Conservation (phyloP, 1,140 invertebrate genomes). For the Drosophila arizonae region DNA sequence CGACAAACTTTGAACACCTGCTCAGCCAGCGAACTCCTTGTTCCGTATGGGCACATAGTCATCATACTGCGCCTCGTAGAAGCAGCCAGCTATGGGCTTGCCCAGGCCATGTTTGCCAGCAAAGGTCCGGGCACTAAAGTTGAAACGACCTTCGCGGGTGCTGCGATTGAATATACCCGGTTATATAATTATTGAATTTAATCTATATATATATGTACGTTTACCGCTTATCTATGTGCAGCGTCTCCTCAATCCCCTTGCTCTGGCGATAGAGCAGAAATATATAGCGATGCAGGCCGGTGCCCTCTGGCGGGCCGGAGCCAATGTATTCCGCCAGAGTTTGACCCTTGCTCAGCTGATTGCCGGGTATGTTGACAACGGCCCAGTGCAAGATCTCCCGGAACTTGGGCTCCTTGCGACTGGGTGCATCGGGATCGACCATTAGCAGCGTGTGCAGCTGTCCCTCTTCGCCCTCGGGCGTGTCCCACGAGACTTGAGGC, state of each 20-base stretch:
- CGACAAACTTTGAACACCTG: neutral
- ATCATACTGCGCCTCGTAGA: conserved; percentile 94
- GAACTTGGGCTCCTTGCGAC: conserved; percentile 88
- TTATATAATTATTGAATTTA: conserved; percentile 18
- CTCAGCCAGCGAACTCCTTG: conserved; percentile 40
- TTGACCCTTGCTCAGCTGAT: conserved; percentile 88
- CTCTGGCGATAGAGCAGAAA: conserved; percentile 93
- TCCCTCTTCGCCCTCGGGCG: conserved; percentile 68
- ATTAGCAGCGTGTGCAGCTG: conserved; percentile 90
- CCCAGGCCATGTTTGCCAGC: conserved; percentile 92
- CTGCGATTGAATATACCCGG: conserved; percentile 48
- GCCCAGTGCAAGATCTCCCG: conserved; percentile 97
- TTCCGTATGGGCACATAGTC: conserved; percentile 91
- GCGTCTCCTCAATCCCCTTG: conserved; percentile 40
- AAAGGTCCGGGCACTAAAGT: conserved; percentile 91
- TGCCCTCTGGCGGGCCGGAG: conserved; percentile 91
- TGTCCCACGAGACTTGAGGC: conserved; percentile 86
- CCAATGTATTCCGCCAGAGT: conserved; percentile 91
- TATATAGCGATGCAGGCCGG: conserved; percentile 95
- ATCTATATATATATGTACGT: neutral
- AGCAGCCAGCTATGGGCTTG: conserved; percentile 92
- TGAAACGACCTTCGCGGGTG: conserved; percentile 87
- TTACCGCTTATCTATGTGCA: conserved; percentile 57
- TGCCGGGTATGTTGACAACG: conserved; percentile 94
- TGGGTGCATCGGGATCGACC: conserved; percentile 96